phyloP scores from a whole-genome alignment of 2,113 vertebrate species.

The Grus americana region DNA sequence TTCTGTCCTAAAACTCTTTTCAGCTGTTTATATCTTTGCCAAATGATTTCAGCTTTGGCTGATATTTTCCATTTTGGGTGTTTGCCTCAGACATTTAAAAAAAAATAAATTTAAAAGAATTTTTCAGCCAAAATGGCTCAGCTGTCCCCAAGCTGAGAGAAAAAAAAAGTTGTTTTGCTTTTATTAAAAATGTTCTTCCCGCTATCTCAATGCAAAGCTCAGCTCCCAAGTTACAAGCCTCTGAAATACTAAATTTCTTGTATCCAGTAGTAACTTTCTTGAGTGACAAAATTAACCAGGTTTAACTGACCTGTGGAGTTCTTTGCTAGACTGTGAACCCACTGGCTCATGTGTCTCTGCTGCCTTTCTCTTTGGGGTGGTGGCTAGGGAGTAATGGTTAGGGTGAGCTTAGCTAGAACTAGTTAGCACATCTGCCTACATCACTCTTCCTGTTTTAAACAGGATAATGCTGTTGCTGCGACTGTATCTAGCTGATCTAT shows the following conservation, averaged over 20 bases:
- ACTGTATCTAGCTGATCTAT: neutral
- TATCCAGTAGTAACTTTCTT: neutral
- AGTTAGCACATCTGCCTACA: neutral
- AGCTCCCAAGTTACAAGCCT: neutral
- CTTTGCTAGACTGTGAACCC: neutral
- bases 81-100: constrained; percentile 43
- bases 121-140: constrained; percentile 52
- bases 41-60: constrained; percentile 58
- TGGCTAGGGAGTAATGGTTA: neutral
- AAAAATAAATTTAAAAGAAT: neutral
- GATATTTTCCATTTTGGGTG: constrained; percentile 60
- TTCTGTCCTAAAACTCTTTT: constrained; percentile 12
- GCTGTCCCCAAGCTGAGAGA: constrained; percentile 35
- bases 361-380: neutral
- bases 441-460: neutral
- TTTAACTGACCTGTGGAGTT: neutral
- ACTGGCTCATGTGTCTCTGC: neutral
- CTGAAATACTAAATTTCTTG: neutral
- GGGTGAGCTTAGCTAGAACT: neutral
- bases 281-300: neutral
- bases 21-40: constrained; percentile 51
- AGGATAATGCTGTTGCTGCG: neutral
- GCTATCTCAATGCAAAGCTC: neutral
- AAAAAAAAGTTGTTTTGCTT: constrained; percentile 24
- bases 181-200: constrained; percentile 23